These are phyloP conservation scores for Aepyceros melampus DNA, from an alignment of 2,113 vertebrate species.

Conservation along the genomic window DNA sequence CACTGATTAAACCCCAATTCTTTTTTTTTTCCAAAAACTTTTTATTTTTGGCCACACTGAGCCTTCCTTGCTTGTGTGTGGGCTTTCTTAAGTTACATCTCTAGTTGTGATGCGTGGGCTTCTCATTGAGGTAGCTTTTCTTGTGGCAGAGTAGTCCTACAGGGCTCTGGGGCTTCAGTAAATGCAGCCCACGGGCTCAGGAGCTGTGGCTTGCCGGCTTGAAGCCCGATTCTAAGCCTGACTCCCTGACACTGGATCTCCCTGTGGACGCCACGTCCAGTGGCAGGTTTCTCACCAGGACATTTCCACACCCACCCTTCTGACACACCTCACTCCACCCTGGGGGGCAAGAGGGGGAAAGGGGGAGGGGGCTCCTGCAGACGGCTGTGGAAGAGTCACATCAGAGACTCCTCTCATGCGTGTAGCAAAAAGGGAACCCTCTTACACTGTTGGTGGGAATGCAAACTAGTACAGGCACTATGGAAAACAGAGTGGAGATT, in stretches of 20 bases:
- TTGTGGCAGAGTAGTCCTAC: background rate
- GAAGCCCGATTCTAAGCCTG: background rate
- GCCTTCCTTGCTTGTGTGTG: background rate
- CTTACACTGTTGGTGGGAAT: background rate
- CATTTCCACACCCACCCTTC: background rate
- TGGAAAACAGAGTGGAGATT: background rate
- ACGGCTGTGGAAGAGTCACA: accelerated
- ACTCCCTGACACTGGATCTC: background rate
- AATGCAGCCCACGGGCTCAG: background rate
- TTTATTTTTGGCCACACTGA: background rate
- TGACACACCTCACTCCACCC: background rate
- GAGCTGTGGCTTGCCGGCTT: background rate
- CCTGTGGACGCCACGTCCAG: accelerated
- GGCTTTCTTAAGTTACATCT: background rate
- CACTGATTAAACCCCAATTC: too few species aligned
- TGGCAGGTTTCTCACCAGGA: accelerated
- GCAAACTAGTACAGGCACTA: background rate
- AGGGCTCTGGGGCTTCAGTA: background rate
- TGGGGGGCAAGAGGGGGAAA: too few species aligned
- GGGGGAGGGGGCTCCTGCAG: background rate
- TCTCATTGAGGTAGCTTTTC: background rate
- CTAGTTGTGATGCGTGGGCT: background rate
- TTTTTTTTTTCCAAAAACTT: background rate
- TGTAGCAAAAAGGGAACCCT: background rate
- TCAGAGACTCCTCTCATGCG: accelerated